Base-by-base conservation (phyloP, 1,140 invertebrate species). In the Sarcophaga bullata region DNA sequence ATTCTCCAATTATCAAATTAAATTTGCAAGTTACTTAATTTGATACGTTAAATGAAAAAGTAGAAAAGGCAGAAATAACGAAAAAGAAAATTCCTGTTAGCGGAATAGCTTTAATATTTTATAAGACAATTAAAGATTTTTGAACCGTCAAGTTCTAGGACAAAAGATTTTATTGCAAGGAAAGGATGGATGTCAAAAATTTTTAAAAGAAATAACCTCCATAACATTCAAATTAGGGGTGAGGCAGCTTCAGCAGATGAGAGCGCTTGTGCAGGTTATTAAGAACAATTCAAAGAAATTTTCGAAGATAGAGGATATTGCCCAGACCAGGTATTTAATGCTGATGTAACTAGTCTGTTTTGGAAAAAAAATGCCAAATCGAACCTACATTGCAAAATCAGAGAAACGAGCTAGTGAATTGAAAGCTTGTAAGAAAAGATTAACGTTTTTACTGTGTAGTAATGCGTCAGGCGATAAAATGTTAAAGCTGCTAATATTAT, bases 31-130 rank as follows among this genome's bases (percentile, higher is more conserved):
- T n/a, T n/a, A n/a, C n/a, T n/a, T n/a, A n/a, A n/a, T n/a, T n/a
- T n/a, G n/a, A n/a, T n/a, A n/a, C n/a, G n/a, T n/a, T n/a, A n/a
- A 73, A 54, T 6, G 80, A 48, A 68, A 81, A 81, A 81, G 47
- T 37, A 25, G 68, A 81, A 81, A 81, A 81, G 73, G 68, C 80
- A 13, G 54, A 80, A 4, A 8, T 25, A 25, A n/a, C 15, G 10
- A n/a, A 81, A 68, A 81, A 62, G 46, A 47, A 49, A 37, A 81
- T 81, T 62, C 80, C 80, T 17, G 52, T 81, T n/a, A 17, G 17
- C 49, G 76, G 52, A 52, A 17, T 19, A n/a, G 80, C 80, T 48
- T 80, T 54, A 80, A 37, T 8, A 37, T 80, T 80, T 58, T 80
- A 80, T 58, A 10, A 80, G 47, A n/a, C n/a, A 62, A 50, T 49